Evolutionary conservation across 2,113 vertebrate genomes (phyloP), one percentile per base, ranked within the genome.

Genomic region (Campylomormyrus numenius): DNA sequence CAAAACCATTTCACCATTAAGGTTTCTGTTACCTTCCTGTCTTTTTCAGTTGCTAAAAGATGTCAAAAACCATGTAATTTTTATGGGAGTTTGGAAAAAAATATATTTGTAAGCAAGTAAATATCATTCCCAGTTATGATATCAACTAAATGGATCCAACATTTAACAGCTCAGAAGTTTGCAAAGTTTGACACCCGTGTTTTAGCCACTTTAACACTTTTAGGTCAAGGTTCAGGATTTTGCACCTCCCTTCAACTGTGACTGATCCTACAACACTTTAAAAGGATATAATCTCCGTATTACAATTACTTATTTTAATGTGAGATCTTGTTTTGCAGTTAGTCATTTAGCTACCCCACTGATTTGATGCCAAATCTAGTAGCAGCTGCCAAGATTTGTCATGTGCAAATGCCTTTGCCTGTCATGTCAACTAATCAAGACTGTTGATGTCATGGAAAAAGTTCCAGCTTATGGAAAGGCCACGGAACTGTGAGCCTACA

Each of bases 391-490:
- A 77, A 77, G 35, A 80, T 80, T 42, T 42, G 42, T 48, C 83
- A 85, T 9, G 42, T 42, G 45, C 83, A 48, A 85, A 90, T 87
- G 27, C 90, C 52, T 88, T 45, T 49, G 11, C 46, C 58, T 89
- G 84, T 74, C 90, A 77, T 39, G 9, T 88, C 80, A 80, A 19
- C 88, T 85, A 80, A 85, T 80, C 80, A 31, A 45, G 86, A 66
- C 46, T 83, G 17, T 83, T 52, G n/a, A 35, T 19, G 6, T 58
- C 42, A 50, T 42, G 77, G 88, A 85, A 88, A 50, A n/a, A 56
- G 48, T 50, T 42, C 13, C 21, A 86, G 45, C 24, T 86, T 86
- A 21, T 27, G 19, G 50, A 45, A 46, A 45, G 90, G 80, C 15
- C 62, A 74, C 1, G n/a, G 53, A 21, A 52, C 53, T 45, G 52